These are phyloP conservation scores for Sarcoramphus papa DNA, from an alignment of 2,797 vertebrate species.

Conservation along the genomic window DNA sequence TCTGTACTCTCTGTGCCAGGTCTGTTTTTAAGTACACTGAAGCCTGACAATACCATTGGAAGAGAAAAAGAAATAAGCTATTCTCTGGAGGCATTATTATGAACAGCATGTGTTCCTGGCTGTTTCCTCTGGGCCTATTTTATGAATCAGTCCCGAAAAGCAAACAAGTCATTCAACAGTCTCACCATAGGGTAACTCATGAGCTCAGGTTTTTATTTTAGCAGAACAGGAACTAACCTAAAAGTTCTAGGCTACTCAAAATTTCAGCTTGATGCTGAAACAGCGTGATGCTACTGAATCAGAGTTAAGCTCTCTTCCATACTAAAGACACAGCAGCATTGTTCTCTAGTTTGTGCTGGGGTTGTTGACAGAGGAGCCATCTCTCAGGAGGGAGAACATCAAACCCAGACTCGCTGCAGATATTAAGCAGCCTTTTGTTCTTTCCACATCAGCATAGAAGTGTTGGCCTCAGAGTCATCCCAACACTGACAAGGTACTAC, in stretches of 20 bases:
- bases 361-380: not conserved
- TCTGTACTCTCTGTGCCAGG: not conserved
- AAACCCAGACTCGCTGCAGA: not conserved
- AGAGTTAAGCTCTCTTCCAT: not conserved
- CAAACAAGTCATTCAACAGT: constrained; percentile 9
- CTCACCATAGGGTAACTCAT: not conserved
- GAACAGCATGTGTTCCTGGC: not conserved
- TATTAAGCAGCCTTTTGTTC: not conserved
- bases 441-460: not conserved
- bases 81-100: constrained; percentile 26
- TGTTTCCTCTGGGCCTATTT: constrained; percentile 3
- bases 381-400: not conserved
- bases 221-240: not conserved
- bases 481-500: not conserved
- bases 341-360: not conserved
- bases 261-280: not conserved
- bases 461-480: not conserved
- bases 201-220: constrained; percentile 9
- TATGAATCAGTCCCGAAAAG: not conserved
- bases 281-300: not conserved
- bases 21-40: not conserved
- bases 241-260: not conserved
- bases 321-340: not conserved
- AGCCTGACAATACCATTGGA: not conserved
- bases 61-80: not conserved